Percentiles rank a stretch among this genome's conserved stretches.
These are phyloP conservation scores for Drosophila sechellia DNA, from an alignment of 1,140 invertebrate species.

Conservation along the genomic window DNA sequence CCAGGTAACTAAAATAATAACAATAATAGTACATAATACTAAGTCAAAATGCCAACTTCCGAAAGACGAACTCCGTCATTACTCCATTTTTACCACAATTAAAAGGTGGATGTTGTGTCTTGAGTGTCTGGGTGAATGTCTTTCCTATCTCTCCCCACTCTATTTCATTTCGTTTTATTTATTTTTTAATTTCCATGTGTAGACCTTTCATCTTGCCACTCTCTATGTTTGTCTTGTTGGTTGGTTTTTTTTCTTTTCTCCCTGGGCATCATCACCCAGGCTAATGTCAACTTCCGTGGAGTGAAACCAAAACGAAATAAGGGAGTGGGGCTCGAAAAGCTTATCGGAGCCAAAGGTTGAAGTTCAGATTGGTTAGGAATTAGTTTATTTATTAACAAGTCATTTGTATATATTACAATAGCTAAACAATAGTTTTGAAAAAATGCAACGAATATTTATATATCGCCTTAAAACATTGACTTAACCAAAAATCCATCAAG, in stretches of 20 bases:
- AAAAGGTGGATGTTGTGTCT: slow-evolving; percentile 50
- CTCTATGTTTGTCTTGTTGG: slow-evolving; percentile 7
- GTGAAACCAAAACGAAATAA: neutral
- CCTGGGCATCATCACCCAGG: slow-evolving; percentile 4
- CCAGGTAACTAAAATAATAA: slow-evolving; percentile 65
- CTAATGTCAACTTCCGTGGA: slow-evolving; percentile 43
- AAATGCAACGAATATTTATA: neutral
- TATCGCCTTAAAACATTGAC: neutral
- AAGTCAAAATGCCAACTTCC: slow-evolving; percentile 73
- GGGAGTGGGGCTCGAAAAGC: neutral
- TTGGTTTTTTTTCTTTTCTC: neutral
- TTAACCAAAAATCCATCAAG: neutral
- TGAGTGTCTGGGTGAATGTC: slow-evolving; percentile 48
- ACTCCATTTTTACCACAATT: slow-evolving; percentile 71
- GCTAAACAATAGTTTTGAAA: too few species aligned
- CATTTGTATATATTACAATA: too few species aligned
- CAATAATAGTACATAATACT: slow-evolving; percentile 76
- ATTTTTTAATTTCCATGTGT: slow-evolving; percentile 58
- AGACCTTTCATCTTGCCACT: slow-evolving; percentile 39
- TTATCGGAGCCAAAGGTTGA: neutral
- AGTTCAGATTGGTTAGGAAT: too few species aligned
- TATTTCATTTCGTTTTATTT: slow-evolving; percentile 59
- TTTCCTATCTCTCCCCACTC: slow-evolving; percentile 56
- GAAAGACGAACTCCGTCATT: slow-evolving; percentile 58
- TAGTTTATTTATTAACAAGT: too few species aligned